Base-by-base conservation (phyloP, 2,113 vertebrate genomes). In the Sander lucioperca region DNA sequence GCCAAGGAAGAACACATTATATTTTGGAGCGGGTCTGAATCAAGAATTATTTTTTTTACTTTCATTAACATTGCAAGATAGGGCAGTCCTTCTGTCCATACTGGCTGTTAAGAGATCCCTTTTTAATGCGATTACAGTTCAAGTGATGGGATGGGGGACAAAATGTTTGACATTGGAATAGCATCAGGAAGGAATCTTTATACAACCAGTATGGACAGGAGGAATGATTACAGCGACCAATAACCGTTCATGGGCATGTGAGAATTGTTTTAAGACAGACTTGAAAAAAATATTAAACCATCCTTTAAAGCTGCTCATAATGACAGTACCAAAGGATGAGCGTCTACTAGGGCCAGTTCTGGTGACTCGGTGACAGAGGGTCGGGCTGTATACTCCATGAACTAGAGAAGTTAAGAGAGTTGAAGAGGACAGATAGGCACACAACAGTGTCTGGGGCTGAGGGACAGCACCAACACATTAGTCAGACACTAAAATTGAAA, bases 291-390 rank as follows among this genome's bases (percentile, higher is more conserved):
- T 21, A 53, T 77, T 70, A 67, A 82, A 1, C 43, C 25, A 10
- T 66, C 51, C 64, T 80, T 69, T 67, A 64, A 86, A 80, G 58
- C 69, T 76, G 57, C 71, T 78, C 30, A 7, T 51, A 23, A 61
- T 14, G 69, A 74, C 45, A 69, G 39, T 9, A 19, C 36, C 48
- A 67, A 51, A 67, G 64, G 48, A 61, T 23, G 56, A 66, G 30
- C 36, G 70, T 64, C 33, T 33, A 33, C 3, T 21, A 2, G 18
- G 30, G 39, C 45, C 63, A 21, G 33, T 25, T 59, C 30, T 21
- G 6, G 30, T 45, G 6, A 2, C 12, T 53, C 9, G 0, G 19
- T 65, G 47, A 53, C 27, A 59, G 43, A 84, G 51, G 64, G 54
- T 39, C 59, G 62, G 58, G 71, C 25, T 56, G 11, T 11, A 11